phyloP scores from a whole-genome alignment of 2,113 vertebrate genomes.

The Anoplopoma fimbria region DNA sequence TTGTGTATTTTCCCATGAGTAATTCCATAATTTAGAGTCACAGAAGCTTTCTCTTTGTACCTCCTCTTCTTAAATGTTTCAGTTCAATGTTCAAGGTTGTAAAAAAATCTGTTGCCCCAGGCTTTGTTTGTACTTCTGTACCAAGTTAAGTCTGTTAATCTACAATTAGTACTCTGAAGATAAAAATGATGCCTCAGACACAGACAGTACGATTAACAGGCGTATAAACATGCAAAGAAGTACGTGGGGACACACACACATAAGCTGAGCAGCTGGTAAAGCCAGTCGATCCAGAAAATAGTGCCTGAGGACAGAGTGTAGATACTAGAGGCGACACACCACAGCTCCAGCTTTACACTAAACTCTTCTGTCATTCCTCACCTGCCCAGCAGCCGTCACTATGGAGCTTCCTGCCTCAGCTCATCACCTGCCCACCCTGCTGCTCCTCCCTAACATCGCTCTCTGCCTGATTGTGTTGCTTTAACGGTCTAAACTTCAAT shows the following conservation, averaged over 20 bases:
- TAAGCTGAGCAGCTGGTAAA: too few relatives aligned
- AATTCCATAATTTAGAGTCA: background rate
- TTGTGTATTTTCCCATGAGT: background rate
- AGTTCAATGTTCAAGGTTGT: conserved; percentile 14
- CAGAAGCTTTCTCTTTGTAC: background rate
- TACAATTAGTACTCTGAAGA: conserved; percentile 31
- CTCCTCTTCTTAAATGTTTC: background rate
- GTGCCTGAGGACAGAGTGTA: conserved; percentile 12
- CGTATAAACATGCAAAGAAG: background rate
- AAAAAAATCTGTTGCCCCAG: conserved; percentile 5
- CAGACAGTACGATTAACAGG: background rate
- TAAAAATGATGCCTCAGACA: conserved; percentile 18
- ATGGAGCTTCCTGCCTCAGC: background rate
- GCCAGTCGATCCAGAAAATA: conserved; percentile 3
- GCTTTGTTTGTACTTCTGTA: conserved; percentile 33
- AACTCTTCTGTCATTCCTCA: background rate
- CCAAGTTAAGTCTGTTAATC: conserved; percentile 20
- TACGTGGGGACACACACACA: background rate
- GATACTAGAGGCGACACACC: background rate
- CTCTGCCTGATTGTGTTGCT: background rate
- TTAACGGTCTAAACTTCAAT: background rate
- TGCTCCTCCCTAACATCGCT: background rate
- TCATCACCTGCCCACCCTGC: background rate
- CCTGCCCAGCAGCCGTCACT: conserved; percentile 1
- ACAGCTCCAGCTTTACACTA: background rate